Conservation (phyloP, 1,140 invertebrate species). For the Drosophila pallidifrons region DNA sequence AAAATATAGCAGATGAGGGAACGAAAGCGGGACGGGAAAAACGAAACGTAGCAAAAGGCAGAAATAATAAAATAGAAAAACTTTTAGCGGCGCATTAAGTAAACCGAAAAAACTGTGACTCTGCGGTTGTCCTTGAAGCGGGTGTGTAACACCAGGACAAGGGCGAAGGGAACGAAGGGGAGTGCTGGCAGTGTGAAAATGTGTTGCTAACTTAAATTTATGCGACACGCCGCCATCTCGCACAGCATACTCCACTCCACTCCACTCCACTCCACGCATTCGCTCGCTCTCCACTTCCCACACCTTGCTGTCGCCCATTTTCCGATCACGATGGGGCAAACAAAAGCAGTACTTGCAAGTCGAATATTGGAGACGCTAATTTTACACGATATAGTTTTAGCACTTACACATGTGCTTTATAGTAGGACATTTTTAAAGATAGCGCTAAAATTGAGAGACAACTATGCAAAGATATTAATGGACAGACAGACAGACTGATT, state of each 20-base stretch:
- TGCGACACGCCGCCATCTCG: constrained; percentile 61
- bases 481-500: constrained; percentile 15
- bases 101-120: constrained; percentile 78
- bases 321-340: neutral
- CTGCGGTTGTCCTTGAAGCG: constrained; percentile 76
- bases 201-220: constrained; percentile 81
- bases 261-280: no score
- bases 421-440: no score
- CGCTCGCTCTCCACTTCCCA: no score
- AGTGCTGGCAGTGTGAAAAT: constrained; percentile 65
- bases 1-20: no score
- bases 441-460: no score
- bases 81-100: constrained; percentile 81
- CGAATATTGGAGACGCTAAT: neutral
- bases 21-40: neutral
- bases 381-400: no score
- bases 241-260: no score
- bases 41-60: constrained; percentile 60
- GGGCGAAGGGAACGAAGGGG: neutral
- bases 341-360: neutral
- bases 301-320: neutral
- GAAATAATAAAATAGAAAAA: constrained; percentile 82
- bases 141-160: neutral
- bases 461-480: constrained; percentile 2
- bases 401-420: no score